These are phyloP conservation scores for Coracias cyanogaster DNA, from an alignment of 2,797 vertebrate genomes.

Conservation along the genomic window DNA sequence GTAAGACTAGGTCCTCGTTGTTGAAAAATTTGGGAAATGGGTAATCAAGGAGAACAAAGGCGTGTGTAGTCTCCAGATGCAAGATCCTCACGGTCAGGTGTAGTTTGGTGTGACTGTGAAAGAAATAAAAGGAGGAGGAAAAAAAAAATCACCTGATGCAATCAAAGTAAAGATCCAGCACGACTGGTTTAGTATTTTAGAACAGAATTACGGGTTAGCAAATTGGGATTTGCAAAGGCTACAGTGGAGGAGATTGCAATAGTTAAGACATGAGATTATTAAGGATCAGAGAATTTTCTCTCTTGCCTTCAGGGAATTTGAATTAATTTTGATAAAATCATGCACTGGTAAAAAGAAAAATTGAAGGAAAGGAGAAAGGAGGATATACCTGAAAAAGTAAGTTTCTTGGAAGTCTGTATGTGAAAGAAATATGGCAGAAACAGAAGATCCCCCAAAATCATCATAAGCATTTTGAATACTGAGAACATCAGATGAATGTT, in stretches of 20 bases:
- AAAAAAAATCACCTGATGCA: not conserved
- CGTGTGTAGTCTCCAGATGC: not conserved
- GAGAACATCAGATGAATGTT: not conserved
- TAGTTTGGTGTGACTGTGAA: not conserved
- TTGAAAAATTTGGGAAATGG: not conserved
- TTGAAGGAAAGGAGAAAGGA: not conserved
- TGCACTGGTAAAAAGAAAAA: not conserved
- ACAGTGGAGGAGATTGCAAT: not conserved
- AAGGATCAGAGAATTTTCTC: not conserved
- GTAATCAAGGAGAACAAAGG: not conserved
- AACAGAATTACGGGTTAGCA: not conserved
- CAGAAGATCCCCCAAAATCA: not conserved
- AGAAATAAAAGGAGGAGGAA: not conserved
- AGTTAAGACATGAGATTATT: not conserved
- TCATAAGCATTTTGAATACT: not conserved
- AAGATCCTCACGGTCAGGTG: not conserved
- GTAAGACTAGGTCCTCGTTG: accelerated
- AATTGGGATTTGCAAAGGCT: not conserved
- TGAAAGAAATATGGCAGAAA: not conserved
- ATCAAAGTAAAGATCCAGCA: not conserved
- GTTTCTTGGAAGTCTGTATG: not conserved
- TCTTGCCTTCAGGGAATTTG: not conserved
- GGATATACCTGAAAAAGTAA: not conserved
- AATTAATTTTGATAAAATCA: not conserved
- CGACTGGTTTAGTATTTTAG: not conserved